Base-by-base conservation (phyloP, 2,888 invertebrate species). In the Pristionchus exspectatus region DNA sequence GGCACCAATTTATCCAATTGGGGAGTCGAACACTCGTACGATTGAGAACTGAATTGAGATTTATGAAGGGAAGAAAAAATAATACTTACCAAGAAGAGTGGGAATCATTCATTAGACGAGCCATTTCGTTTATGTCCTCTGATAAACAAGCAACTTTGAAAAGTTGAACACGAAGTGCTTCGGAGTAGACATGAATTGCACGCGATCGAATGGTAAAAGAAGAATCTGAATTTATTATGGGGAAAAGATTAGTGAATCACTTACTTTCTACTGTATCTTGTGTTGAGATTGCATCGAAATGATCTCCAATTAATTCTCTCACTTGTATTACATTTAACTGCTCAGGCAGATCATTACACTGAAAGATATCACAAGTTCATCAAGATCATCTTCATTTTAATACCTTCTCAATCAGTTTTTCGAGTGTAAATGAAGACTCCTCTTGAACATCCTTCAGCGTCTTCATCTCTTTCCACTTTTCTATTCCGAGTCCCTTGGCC, bases 31-130 rank as follows among this genome's bases (percentile, higher is more conserved):
- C 93, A 94, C 63, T 93, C 92, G 90, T 90, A 94, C 33, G 72
- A 12, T 66, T 66, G 59, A 4, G 63, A 86, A 21, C 59, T 66
- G 63, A 89, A 77, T 16, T 9, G 33, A 50, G 56, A 72, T 50
- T 50, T 50, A 50, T 50, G 44, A 50, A 50, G 44, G 44, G 12
- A 50, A 50, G 10, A 10, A 50, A 44, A 44, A 18, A 4, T 21
- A 38, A 81, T 7, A 30, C 59, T 50, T 1, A 69, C 74, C 84
- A 87, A 3, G 85, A 85, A 9, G 18, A 16, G n/a, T 85, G 84
- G 94, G 98, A 98, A 89, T 97, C 96, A 84, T 96, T 96, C 98
- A 99, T 98, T 87, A 99, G 96, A 90, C 96, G 95, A 0, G 98
- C 98, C 92, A 94, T 94, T 89, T 90, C 44, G 27, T 89, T 30